Conservation (phyloP, 2,113 vertebrate species). For the Dipodomys spectabilis region DNA sequence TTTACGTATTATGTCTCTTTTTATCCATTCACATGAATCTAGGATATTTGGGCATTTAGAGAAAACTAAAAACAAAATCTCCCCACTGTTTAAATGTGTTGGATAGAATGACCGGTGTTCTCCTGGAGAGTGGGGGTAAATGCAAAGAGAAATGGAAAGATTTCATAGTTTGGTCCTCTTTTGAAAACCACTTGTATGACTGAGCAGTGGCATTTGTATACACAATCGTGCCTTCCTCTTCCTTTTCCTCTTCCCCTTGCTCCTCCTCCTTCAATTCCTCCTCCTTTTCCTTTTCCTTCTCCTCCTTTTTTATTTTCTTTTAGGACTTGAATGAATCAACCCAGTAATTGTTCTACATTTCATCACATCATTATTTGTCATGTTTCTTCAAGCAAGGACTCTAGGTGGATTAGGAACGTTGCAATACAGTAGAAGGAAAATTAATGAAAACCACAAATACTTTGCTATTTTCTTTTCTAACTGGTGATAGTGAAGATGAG, state of each 20-base stretch:
- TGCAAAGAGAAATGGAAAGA: not conserved
- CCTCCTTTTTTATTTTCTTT: not conserved
- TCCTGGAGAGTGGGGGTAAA: not conserved
- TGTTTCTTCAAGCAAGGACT: slow-evolving; percentile 25
- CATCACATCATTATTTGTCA: not conserved
- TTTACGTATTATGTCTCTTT: not conserved
- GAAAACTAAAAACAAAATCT: not conserved
- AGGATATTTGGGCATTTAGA: not conserved
- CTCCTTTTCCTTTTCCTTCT: not conserved
- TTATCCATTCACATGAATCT: not conserved
- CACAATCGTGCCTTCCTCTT: fast-evolving
- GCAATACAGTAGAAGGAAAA: slow-evolving; percentile 1
- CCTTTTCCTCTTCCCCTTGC: not conserved
- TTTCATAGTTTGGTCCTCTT: not conserved
- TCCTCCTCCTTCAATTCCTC: not conserved
- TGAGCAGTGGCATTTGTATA: not conserved
- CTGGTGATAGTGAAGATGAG: slow-evolving; percentile 27
- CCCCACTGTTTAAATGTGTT: slow-evolving; percentile 14
- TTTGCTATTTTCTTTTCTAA: slow-evolving; percentile 34
- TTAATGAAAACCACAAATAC: slow-evolving; percentile 29
- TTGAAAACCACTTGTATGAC: not conserved
- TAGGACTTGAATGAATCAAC: not conserved
- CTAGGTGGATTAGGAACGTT: slow-evolving; percentile 26
- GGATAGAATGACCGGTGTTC: not conserved
- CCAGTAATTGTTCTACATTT: not conserved